Percentiles rank a stretch among this genome's conserved stretches.
Conservation (phyloP, 2,797 vertebrate species). For the Sarcophilus harrisii region DNA sequence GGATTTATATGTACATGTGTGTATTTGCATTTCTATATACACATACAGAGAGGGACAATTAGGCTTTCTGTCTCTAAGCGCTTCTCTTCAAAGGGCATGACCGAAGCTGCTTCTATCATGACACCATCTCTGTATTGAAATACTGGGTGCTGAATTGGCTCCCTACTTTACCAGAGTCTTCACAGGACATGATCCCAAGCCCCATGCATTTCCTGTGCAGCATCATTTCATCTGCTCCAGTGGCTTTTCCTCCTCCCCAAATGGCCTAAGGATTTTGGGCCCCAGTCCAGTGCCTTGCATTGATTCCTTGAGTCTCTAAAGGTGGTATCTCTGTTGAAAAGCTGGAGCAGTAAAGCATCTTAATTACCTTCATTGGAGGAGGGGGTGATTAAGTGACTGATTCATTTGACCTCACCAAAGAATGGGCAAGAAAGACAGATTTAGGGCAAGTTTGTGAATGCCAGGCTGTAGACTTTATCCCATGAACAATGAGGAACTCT, state of each 20-base stretch:
- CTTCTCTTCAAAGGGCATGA: neutral
- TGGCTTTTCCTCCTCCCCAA: neutral
- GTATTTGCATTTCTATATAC: neutral
- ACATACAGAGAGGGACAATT: neutral
- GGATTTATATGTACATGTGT: neutral
- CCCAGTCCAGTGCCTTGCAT: neutral
- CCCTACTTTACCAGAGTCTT: neutral
- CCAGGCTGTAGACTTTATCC: neutral
- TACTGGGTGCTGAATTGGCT: neutral
- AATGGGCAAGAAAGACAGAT: neutral
- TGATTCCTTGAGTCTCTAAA: neutral
- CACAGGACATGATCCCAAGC: neutral
- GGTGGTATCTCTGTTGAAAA: neutral
- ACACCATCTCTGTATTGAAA: neutral
- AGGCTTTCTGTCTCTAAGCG: neutral
- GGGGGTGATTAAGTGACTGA: neutral
- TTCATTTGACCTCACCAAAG: neutral
- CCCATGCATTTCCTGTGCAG: neutral
- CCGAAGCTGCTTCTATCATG: neutral
- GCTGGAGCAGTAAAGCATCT: neutral
- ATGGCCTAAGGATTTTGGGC: neutral
- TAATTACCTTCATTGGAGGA: neutral
- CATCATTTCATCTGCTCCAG: neutral
- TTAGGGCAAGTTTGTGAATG: neutral
- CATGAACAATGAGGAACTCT: neutral